Conservation (phyloP, 2,888 invertebrate genomes). For the Asteroscopus sphinx region DNA sequence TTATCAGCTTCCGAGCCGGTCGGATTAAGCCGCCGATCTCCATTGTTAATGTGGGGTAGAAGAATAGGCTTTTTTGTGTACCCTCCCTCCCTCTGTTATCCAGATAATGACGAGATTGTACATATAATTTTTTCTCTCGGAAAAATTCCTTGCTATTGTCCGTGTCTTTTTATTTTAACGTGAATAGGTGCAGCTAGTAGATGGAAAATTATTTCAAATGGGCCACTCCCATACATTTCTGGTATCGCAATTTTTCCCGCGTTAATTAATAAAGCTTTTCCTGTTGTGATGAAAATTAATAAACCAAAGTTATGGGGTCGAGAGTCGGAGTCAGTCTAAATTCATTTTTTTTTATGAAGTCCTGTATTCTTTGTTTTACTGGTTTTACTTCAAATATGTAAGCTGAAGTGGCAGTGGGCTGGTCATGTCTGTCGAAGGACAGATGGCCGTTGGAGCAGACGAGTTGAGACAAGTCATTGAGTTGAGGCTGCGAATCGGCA, state of each 20-base stretch:
- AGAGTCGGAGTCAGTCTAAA: background rate
- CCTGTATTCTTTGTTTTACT: background rate
- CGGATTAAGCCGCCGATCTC: slow-evolving; percentile 56
- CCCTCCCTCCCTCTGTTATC: slow-evolving; percentile 20
- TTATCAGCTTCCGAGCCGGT: slow-evolving; percentile 43
- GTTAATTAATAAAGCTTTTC: slow-evolving; percentile 24
- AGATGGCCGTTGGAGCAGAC: too few species aligned
- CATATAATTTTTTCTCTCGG: slow-evolving; percentile 34
- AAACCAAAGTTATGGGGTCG: slow-evolving; percentile 5
- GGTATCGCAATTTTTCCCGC: slow-evolving; percentile 19
- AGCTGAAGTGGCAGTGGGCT: too few species aligned
- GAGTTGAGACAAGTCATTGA: too few species aligned
- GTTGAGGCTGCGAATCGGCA: too few species aligned
- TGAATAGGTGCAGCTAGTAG: slow-evolving; percentile 28
- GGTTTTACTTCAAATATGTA: background rate
- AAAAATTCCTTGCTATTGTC: slow-evolving; percentile 32
- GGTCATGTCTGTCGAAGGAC: too few species aligned
- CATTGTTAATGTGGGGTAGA: slow-evolving; percentile 57
- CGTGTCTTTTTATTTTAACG: slow-evolving; percentile 29
- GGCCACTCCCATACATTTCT: slow-evolving; percentile 4
- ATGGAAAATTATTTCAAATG: slow-evolving; percentile 17
- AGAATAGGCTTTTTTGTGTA: slow-evolving; percentile 41
- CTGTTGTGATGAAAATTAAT: slow-evolving; percentile 15
- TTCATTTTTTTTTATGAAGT: slow-evolving; percentile 6
- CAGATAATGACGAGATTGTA: slow-evolving; percentile 41